Evolutionary conservation across 2,113 vertebrate genomes (phyloP).

Genomic region (Agelaius tricolor): DNA sequence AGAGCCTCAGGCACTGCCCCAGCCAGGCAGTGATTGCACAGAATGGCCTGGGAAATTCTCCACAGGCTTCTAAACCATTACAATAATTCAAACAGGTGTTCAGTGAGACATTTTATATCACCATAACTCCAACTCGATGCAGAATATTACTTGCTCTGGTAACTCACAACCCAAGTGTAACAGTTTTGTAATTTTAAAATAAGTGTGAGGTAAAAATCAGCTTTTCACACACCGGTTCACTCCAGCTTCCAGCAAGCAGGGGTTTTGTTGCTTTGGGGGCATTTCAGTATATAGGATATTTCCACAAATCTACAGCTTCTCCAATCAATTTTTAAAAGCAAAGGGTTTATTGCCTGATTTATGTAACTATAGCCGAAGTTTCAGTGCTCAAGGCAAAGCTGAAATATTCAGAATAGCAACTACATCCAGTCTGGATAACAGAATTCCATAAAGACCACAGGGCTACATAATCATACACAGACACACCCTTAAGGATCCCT

Average conservation of each 20-base stretch:
- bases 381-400: not conserved
- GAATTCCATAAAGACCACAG: not conserved
- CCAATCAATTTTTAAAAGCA: not conserved
- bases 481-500: too few species aligned
- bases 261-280: not conserved
- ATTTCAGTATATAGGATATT: not conserved
- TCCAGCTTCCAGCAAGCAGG: not conserved
- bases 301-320: not conserved
- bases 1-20: not conserved
- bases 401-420: not conserved
- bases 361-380: not conserved
- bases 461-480: not conserved
- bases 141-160: not conserved
- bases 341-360: not conserved
- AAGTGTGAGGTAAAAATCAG: fast-evolving
- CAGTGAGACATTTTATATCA: not conserved
- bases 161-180: not conserved
- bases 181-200: not conserved
- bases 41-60: not conserved
- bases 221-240: not conserved
- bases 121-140: not conserved
- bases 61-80: not conserved
- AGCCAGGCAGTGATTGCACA: not conserved
- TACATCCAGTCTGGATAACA: not conserved
- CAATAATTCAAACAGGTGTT: not conserved